Base-by-base conservation (phyloP, 2,797 vertebrate genomes). In the Microctenopoma lineatum region DNA sequence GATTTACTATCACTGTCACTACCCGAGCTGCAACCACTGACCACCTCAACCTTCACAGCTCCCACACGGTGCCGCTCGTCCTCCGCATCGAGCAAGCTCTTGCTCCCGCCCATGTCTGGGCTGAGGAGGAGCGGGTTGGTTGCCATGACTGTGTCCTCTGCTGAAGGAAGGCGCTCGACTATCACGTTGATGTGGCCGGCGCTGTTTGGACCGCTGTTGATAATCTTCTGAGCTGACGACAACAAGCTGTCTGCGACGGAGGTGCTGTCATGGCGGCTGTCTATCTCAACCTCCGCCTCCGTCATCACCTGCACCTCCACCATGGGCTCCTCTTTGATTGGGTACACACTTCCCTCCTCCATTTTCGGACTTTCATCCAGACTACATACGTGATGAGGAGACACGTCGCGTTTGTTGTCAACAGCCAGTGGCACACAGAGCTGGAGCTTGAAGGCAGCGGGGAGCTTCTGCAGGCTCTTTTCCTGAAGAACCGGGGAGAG, bases 191-290 rank as follows among this genome's bases (percentile, higher is more conserved):
- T 93, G 0, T 98, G 97, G 2, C 97, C 97, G 0, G 95, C 95
- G 18, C 93, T 94, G 75, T 96, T 96, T 10, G 95, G 95, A 69
- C 95, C 94, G 76, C 95, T 96, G 87, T 83, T 97, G 80, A 99
- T 97, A 53, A 99, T 99, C 88, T 98, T 98, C 80, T 99, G 97
- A 34, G 97, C 98, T 0, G 98, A 99, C 0, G 96, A 97, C 56
- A 99, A 94, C 1, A 99, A 90, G 77, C 96, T 99, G 79, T 98
- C 96, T 2, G 89, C 47, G 7, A 65, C 75, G 0, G 80, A 73
- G 18, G 58, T 0, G 32, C 73, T 51, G 2, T 79, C 77, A 3
- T 61, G 86, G 1, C 61, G 79, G 14, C 73, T 25, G 5, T 84
- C 79, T 2, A 79, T 55, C 67, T 92, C 92, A 13, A 84, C 88